phyloP scores from a whole-genome alignment of 1,140 invertebrate genomes.

The Rhopalosiphum padi region DNA sequence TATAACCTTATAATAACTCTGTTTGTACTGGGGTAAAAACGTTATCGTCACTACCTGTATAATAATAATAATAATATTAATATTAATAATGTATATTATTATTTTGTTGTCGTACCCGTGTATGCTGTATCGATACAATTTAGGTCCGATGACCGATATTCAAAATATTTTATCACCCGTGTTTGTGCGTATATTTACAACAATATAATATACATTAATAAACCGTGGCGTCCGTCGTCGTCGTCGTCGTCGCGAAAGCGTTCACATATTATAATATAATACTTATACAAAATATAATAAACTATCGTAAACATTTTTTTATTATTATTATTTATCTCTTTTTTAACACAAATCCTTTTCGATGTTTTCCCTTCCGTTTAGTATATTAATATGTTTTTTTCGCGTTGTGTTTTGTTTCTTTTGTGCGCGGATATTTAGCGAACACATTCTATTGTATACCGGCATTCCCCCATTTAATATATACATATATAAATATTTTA shows the following conservation, averaged over 20 bases:
- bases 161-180: not conserved
- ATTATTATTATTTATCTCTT: not conserved
- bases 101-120: not conserved
- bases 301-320: not conserved
- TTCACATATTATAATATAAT: not conserved
- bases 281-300: not conserved
- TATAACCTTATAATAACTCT: not conserved
- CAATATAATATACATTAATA: not conserved
- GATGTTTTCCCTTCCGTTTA: not conserved
- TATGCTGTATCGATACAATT: not conserved
- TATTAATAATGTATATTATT: too few relatives aligned
- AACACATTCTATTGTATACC: not conserved
- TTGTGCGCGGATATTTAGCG: conserved; percentile 7
- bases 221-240: not conserved
- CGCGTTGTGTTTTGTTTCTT: conserved; percentile 6
- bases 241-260: not conserved
- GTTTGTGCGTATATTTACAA: not conserved
- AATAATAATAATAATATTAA: not conserved
- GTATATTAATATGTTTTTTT: conserved; percentile 15
- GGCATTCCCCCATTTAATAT: not conserved
- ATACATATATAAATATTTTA: not conserved
- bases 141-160: conserved; percentile 6
- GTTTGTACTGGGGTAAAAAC: not conserved
- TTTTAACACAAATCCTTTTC: not conserved
- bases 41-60: not conserved